phyloP scores from a whole-genome alignment of 2,797 vertebrate species.

The Sebastes vulpes region DNA sequence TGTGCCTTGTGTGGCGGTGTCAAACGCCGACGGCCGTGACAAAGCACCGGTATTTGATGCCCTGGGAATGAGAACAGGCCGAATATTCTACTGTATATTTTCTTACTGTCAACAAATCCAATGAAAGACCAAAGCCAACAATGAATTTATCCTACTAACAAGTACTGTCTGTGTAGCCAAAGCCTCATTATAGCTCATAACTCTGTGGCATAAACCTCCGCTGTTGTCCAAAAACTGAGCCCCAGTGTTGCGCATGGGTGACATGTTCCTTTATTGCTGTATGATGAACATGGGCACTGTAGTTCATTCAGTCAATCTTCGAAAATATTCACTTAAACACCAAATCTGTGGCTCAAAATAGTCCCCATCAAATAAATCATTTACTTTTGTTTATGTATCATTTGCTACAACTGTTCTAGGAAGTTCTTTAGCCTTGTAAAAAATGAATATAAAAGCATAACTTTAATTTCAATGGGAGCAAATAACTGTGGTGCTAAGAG shows the following conservation, averaged over 20 bases:
- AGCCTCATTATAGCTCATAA: background rate
- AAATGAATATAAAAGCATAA: background rate
- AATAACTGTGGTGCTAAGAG: background rate
- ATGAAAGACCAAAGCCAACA: background rate
- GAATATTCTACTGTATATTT: background rate
- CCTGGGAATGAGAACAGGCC: too few relatives aligned
- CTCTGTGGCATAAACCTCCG: background rate
- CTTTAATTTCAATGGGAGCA: background rate
- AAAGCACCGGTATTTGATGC: too few relatives aligned
- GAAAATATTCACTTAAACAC: background rate
- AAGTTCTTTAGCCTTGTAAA: background rate
- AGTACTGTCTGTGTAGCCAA: background rate
- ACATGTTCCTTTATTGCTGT: background rate
- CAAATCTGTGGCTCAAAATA: background rate
- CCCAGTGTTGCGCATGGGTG: background rate
- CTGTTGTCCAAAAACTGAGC: background rate
- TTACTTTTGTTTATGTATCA: background rate
- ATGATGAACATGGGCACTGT: background rate
- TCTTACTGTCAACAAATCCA: too few relatives aligned
- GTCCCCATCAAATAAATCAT: background rate
- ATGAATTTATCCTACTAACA: background rate
- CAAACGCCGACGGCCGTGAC: too few relatives aligned
- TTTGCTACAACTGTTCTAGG: background rate
- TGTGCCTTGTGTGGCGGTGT: too few relatives aligned
- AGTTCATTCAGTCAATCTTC: background rate